Conservation (phyloP, 1,140 invertebrate genomes). For the Trinorchestia longiramus region DNA sequence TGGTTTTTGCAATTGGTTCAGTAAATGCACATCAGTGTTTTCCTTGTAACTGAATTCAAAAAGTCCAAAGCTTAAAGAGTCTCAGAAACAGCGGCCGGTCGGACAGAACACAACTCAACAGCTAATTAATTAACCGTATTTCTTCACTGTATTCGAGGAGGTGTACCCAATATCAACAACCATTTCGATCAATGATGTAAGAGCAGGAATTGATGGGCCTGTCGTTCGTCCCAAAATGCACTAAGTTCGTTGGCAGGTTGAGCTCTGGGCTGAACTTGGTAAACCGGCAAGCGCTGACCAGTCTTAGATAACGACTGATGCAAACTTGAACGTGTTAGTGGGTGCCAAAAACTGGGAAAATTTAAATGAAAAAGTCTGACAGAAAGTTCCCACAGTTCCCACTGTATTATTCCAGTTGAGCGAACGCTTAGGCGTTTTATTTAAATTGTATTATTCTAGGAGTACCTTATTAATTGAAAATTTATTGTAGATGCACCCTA, state of each 20-base stretch:
- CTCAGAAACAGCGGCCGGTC: no score
- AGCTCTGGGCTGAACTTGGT: background rate
- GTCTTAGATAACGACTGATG: background rate
- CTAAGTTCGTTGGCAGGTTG: background rate
- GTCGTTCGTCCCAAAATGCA: background rate
- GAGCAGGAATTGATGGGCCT: background rate
- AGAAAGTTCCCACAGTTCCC: no score
- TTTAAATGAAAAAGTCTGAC: no score
- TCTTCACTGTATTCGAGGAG: background rate
- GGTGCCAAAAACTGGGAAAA: no score
- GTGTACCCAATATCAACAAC: background rate
- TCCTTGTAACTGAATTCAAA: background rate
- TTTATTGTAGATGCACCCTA: no score
- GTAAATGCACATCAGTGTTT: background rate
- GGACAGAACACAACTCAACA: background rate
- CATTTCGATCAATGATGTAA: background rate
- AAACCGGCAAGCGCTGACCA: background rate
- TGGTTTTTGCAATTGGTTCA: background rate
- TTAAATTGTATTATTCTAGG: no score
- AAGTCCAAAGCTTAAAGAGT: no score
- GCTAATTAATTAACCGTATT: background rate
- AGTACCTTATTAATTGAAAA: no score
- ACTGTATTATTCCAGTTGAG: no score
- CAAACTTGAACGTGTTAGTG: background rate
- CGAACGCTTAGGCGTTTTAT: no score